Evolutionary conservation across 2,888 invertebrate genomes (phyloP).

Genomic region (Drosophila neotestacea): DNA sequence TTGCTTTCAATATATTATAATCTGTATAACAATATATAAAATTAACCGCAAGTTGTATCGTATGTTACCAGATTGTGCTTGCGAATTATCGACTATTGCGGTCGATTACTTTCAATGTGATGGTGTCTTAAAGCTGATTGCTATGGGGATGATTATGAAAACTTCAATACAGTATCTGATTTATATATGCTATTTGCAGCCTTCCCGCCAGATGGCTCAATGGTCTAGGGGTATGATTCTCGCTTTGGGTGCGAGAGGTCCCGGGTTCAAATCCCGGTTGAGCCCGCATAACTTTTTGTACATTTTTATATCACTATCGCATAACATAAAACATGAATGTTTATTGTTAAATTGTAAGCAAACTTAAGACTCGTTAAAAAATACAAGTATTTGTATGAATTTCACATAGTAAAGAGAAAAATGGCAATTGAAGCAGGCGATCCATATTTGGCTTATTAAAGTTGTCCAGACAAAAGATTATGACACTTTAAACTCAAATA

Average conservation of each 20-base stretch:
- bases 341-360: too few relatives aligned
- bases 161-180: fast-evolving
- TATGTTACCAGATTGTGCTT: too few relatives aligned
- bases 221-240: constrained; percentile 85
- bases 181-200: not conserved
- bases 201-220: constrained; percentile 72
- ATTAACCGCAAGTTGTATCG: not conserved
- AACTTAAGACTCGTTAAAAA: too few relatives aligned
- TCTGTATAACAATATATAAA: too few relatives aligned
- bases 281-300: constrained; percentile 65
- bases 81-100: not conserved
- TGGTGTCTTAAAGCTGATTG: constrained; percentile 17
- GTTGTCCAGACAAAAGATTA: too few relatives aligned
- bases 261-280: constrained; percentile 85
- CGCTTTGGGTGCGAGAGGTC: constrained; percentile 85
- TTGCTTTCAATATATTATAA: too few relatives aligned
- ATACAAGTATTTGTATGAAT: too few relatives aligned
- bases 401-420: too few relatives aligned
- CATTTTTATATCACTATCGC: not conserved
- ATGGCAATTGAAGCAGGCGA: too few relatives aligned
- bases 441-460: too few relatives aligned
- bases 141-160: not conserved
- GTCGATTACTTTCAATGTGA: not conserved
- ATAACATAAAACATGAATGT: not conserved
- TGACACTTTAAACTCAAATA: too few relatives aligned